These are phyloP conservation scores for Microcebus murinus DNA, from an alignment of 2,113 vertebrate genomes.

Conservation along the genomic window DNA sequence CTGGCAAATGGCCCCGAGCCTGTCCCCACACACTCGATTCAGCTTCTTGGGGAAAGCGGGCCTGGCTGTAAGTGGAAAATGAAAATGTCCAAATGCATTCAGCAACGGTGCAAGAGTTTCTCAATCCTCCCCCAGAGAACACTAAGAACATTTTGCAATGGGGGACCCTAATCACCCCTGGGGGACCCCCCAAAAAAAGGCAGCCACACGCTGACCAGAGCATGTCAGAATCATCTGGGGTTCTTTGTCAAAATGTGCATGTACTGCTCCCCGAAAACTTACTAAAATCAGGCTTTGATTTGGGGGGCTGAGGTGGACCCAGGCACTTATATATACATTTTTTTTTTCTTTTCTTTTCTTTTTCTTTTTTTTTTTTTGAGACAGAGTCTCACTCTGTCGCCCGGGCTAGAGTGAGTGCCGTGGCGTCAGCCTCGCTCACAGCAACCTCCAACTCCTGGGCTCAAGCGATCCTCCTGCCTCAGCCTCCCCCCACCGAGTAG, in stretches of 20 bases:
- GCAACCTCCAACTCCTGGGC: too few relatives aligned
- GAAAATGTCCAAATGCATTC: slow-evolving; percentile 21
- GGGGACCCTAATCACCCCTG: not conserved
- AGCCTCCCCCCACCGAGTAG: too few relatives aligned
- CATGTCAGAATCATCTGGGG: not conserved
- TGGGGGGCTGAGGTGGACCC: not conserved
- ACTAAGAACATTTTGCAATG: not conserved
- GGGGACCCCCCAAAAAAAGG: not conserved
- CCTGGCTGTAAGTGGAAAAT: slow-evolving; percentile 17
- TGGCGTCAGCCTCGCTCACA: too few relatives aligned
- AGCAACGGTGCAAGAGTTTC: not conserved
- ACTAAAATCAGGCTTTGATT: not conserved
- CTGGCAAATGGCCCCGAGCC: not conserved
- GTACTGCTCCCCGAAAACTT: too few relatives aligned
- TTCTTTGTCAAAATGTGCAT: not conserved
- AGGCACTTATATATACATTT: not conserved
- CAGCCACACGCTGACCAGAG: not conserved
- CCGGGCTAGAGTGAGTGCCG: too few relatives aligned
- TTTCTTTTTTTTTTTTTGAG: too few relatives aligned
- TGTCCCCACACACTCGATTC: not conserved
- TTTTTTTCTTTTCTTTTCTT: not conserved
- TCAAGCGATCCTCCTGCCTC: too few relatives aligned
- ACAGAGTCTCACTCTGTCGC: too few relatives aligned
- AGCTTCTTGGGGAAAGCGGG: slow-evolving; percentile 3
- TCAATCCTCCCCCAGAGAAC: not conserved